Base-by-base conservation (phyloP, 2,888 invertebrate genomes). In the Didymodactylos carnosus region DNA sequence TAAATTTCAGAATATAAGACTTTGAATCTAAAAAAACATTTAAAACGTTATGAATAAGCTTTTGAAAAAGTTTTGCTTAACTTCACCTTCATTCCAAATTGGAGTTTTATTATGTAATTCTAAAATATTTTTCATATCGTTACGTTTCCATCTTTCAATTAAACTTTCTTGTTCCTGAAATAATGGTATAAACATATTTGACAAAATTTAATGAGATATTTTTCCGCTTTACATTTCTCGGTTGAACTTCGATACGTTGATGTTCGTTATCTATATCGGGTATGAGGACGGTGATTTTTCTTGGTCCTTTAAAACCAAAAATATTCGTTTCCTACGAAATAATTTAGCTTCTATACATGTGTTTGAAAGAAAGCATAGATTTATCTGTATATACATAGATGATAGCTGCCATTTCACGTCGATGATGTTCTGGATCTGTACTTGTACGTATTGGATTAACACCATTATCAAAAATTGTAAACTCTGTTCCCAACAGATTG, bases 221-320 rank as follows among this genome's bases (percentile, higher is more conserved):
- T n/a, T n/a, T n/a, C n/a, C n/a, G n/a, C n/a, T n/a, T 79, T 77
- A 85, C 85, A 76, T 80, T 79, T 72, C 80, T 76, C 0, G 94
- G 93, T 77, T 90, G 89, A 77, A 95, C 89, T 78, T 90, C 89
- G 41, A 94, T 91, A 75, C 95, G 86, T 79, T 91, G 89, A 76
- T 92, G 89, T 79, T 93, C 92, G 25, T 83, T 78, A 75, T 81
- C 91, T 91, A 98, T 93, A 10, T 94, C 95, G 0, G 98, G 98
- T 77, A 98, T 88, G 77, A 99, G 88, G 3, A 97, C 92, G 0
- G 94, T 97, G 98, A 99, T 99, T 85, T 95, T 98, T 71, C 98
- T 88, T 3, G 98, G 98, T 1, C 98, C 98, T 85, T 97, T 97
- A 84, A 99, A 98, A 72, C 98, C 98, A 75, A 98, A 85, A 4